Conservation (phyloP, 2,888 invertebrate species). For the Onthophagus sagittarius region DNA sequence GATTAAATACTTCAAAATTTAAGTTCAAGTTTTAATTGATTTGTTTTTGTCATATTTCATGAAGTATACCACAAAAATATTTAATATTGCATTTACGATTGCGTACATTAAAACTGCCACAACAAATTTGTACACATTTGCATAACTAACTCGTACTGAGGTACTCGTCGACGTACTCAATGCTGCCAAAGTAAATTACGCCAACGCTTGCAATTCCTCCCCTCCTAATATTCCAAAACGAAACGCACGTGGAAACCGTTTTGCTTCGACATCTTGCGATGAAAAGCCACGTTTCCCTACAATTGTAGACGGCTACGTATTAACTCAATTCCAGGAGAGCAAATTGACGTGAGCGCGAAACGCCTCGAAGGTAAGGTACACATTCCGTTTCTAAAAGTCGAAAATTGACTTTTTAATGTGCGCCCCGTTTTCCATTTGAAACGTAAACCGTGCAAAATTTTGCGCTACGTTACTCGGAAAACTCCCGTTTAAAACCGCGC, state of each 20-base stretch:
- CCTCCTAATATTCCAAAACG: not conserved
- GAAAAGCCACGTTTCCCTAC: not conserved
- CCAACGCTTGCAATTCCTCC: not conserved
- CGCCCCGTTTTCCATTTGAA: not conserved
- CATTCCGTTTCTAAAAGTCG: not conserved
- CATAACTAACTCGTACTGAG: not conserved
- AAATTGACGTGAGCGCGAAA: not conserved
- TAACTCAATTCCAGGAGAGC: not conserved
- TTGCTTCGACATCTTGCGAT: not conserved
- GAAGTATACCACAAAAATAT: too few relatives aligned
- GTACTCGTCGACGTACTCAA: not conserved
- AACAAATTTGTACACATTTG: not conserved
- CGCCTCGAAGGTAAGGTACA: not conserved
- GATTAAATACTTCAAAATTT: not conserved
- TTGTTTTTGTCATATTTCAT: not conserved
- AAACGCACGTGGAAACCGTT: not conserved
- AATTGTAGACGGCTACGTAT: not conserved
- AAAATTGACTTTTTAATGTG: not conserved
- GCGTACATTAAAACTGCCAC: not conserved
- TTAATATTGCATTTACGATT: not conserved
- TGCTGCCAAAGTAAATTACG: not conserved
- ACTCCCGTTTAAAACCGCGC: not conserved
- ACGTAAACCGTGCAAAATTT: not conserved
- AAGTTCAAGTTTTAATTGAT: not conserved
- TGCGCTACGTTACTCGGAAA: not conserved